Evolutionary conservation across 2,797 vertebrate species (phyloP).

Genomic region (Vipera ursinii): DNA sequence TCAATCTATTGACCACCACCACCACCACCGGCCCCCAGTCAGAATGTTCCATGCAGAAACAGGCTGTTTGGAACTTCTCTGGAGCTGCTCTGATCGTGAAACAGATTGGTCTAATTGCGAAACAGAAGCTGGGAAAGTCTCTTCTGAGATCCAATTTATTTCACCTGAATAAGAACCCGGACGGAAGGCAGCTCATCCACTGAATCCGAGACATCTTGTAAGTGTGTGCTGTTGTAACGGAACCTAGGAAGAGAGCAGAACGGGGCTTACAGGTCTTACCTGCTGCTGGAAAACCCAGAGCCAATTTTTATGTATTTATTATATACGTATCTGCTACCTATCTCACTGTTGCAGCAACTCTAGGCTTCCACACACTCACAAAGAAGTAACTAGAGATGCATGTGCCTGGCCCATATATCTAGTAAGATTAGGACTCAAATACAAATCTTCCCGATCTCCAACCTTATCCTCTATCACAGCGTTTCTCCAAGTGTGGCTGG

Average conservation of each 20-base stretch:
- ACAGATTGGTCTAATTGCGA: neutral
- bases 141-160: neutral
- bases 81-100: neutral
- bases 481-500: neutral
- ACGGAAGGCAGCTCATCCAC: constrained; percentile 71
- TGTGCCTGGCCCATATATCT: neutral
- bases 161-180: constrained; percentile 74
- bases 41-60: neutral
- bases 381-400: neutral
- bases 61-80: neutral
- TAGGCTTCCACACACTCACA: neutral
- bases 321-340: neutral
- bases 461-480: neutral
- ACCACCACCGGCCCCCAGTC: too few relatives aligned
- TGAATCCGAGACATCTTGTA: constrained; percentile 71
- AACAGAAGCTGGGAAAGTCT: neutral
- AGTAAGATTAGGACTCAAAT: neutral
- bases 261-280: neutral
- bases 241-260: constrained; percentile 63
- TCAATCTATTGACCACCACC: neutral
- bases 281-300: too few relatives aligned
- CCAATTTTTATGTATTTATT: too few relatives aligned
- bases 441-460: neutral
- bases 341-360: neutral
- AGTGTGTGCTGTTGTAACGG: constrained; percentile 67